phyloP scores from a whole-genome alignment of 2,113 vertebrate genomes.

The Grammomys surdaster region DNA sequence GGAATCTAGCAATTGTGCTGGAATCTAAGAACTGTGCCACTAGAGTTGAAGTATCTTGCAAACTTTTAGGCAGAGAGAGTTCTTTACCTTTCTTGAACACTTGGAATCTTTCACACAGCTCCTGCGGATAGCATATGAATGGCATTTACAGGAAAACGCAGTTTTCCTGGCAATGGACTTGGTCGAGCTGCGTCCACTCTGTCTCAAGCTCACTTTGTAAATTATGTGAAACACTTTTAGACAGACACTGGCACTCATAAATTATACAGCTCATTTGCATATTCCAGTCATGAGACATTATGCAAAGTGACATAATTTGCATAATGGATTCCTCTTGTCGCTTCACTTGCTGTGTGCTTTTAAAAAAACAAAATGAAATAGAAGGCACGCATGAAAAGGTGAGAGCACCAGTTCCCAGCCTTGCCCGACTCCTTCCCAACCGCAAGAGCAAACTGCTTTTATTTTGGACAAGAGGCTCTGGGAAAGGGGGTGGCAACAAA shows the following conservation, averaged over 20 bases:
- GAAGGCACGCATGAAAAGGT: conserved; percentile 87
- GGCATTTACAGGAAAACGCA: conserved; percentile 74
- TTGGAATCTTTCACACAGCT: conserved; percentile 55
- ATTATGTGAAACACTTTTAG: conserved; percentile 96
- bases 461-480: background rate
- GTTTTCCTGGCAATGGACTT: conserved; percentile 81
- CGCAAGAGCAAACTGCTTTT: conserved; percentile 60
- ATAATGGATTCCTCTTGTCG: conserved; percentile 98
- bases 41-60: conserved; percentile 20
- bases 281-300: conserved; percentile 96
- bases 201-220: conserved; percentile 90
- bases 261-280: conserved; percentile 98
- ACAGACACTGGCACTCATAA: conserved; percentile 96
- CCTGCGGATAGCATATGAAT: conserved; percentile 57
- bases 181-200: conserved; percentile 81
- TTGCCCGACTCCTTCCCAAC: conserved; percentile 72
- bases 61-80: conserved; percentile 72
- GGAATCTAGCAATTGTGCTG: background rate
- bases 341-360: conserved; percentile 93
- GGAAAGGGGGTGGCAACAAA: conserved; percentile 47
- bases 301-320: conserved; percentile 95
- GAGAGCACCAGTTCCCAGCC: conserved; percentile 81
- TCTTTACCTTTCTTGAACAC: conserved; percentile 57
- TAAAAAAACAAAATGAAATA: conserved; percentile 89
- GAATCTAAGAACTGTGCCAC: background rate